These are phyloP conservation scores for Cichladusa arquata DNA, from an alignment of 2,113 vertebrate species.

Conservation along the genomic window DNA sequence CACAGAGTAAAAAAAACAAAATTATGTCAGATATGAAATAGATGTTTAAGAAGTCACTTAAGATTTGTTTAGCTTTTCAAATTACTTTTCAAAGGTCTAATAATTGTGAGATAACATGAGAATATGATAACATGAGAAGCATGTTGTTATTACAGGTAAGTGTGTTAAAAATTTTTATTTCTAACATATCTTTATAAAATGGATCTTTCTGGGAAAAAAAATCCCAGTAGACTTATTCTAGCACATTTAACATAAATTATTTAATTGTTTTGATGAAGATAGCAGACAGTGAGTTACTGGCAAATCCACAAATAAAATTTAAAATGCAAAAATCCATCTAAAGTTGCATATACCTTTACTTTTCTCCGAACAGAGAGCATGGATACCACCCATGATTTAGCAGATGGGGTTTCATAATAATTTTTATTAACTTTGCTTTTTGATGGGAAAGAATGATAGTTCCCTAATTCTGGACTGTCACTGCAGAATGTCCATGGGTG, in stretches of 20 bases:
- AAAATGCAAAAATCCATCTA: background rate
- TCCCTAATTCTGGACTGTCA: background rate
- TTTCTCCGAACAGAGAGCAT: background rate
- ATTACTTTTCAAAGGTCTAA: background rate
- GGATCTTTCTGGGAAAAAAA: background rate
- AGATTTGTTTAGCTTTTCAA: background rate
- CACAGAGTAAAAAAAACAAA: background rate
- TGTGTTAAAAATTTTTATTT: background rate
- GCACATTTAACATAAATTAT: background rate
- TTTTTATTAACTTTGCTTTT: background rate
- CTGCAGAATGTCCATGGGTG: background rate
- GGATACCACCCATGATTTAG: background rate
- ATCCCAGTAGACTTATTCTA: background rate
- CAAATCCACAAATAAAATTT: background rate
- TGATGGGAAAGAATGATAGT: background rate
- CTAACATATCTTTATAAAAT: background rate
- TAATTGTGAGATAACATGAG: background rate
- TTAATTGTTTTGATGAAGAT: background rate
- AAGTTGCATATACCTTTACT: background rate
- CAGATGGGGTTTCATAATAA: background rate
- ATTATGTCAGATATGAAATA: background rate
- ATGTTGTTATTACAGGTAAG: background rate
- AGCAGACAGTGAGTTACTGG: background rate
- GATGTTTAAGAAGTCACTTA: background rate
- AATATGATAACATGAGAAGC: background rate